phyloP scores from a whole-genome alignment of 2,113 vertebrate species.

The Istiophorus platypterus region DNA sequence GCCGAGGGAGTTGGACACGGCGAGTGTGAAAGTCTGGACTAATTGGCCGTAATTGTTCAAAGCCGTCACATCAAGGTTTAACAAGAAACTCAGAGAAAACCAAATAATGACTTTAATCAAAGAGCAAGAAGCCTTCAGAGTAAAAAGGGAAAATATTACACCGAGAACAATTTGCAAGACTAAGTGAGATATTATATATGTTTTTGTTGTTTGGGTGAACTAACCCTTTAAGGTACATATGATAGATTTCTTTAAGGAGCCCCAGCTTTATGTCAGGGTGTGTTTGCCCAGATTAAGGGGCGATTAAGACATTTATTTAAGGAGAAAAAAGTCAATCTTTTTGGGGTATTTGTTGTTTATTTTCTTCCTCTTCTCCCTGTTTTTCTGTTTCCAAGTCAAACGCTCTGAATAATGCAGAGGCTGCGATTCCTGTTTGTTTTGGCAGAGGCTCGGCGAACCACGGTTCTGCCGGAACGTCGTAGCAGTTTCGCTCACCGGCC shows the following conservation, averaged over 20 bases:
- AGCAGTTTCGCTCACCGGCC: constrained; percentile 55
- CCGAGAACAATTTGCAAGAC: not conserved
- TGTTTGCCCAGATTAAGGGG: constrained; percentile 1
- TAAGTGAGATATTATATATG: not conserved
- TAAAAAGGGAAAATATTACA: not conserved
- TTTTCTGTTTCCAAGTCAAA: constrained; percentile 48
- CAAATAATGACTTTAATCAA: no score
- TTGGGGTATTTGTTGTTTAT: no score
- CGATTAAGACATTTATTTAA: not conserved
- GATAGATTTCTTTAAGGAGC: not conserved
- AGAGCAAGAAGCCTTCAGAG: not conserved
- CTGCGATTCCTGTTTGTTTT: constrained; percentile 59
- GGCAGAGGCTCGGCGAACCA: constrained; percentile 50
- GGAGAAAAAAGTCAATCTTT: constrained; percentile 13
- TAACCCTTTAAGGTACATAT: not conserved
- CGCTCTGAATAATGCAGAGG: constrained; percentile 57
- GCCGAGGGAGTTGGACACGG: no score
- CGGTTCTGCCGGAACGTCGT: constrained; percentile 61
- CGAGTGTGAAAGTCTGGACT: no score
- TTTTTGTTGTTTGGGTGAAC: not conserved
- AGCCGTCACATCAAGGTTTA: no score
- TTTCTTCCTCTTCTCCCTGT: constrained; percentile 3
- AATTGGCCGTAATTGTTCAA: no score
- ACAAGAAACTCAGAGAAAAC: no score
- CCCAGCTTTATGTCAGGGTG: not conserved